Base-by-base conservation (phyloP, 2,113 vertebrate genomes). In the Coreoperca whiteheadi region DNA sequence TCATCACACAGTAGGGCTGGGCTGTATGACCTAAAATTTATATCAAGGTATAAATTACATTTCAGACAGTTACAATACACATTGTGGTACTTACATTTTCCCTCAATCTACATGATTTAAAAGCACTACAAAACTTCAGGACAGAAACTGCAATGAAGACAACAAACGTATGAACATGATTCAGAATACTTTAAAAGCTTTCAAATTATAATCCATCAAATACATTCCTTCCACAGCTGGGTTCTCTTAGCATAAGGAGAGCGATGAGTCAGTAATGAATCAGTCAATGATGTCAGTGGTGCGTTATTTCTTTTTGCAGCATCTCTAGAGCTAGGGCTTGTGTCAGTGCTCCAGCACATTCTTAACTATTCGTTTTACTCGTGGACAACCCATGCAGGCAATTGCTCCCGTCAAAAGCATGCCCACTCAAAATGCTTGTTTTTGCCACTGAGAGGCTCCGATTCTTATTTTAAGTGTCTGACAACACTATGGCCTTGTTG, bases 231-330 rank as follows among this genome's bases (percentile, higher is more conserved):
- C 50, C 15, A 76, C 16, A 76, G 41, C 41, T 30, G 41, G 1
- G 30, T 37, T 51, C 15, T 37, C 23, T 73, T 8, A 54, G 6
- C 9, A 48, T 59, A 41, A 60, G 30, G 18, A 39, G n/a, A 54
- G 56, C 0, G 6, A 74, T 83, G 51, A 83, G 61, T 83, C 80
- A 81, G 54, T 43, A 48, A 30, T 83, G 73, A 81, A 51, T 78
- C 72, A 70, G 18, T 25, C 34, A 37, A 30, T 34, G 16, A 56
- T 50, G 68, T 69, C 65, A 23, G 50, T 12, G 23, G 25, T 71
- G 8, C 8, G 2, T 41, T 43, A 37, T 14, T 15, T 2, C 7
- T 14, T 59, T 77, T 69, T 20, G 41, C 37, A 41, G 60, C 54
- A 34, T 77, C 30, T 71, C 28, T 10, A 54, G 4, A 23, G 50